These are phyloP conservation scores for Sebastes taczanowskii DNA, from an alignment of 2,797 vertebrate genomes.

Conservation along the genomic window DNA sequence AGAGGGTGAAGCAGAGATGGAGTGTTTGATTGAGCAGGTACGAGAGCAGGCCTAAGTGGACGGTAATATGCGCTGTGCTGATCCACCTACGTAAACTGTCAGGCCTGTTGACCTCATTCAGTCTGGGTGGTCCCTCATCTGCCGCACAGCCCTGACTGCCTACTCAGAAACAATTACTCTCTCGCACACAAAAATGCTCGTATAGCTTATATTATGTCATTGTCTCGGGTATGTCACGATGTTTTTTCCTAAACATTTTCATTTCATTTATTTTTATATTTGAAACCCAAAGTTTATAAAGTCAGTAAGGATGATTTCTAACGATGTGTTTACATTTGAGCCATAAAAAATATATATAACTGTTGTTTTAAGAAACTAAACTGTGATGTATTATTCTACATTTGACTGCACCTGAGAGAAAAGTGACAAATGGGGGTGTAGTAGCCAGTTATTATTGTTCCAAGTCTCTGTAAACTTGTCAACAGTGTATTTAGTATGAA, in stretches of 20 bases:
- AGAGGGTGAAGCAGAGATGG: conserved; percentile 18
- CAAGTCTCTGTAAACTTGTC: neutral
- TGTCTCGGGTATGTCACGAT: neutral
- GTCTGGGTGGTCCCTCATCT: conserved; percentile 64
- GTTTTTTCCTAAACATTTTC: neutral
- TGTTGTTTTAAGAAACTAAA: neutral
- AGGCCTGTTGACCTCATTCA: conserved; percentile 64
- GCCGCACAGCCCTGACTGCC: conserved; percentile 37
- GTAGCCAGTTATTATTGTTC: neutral
- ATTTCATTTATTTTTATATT: neutral
- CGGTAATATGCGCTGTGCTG: conserved; percentile 55
- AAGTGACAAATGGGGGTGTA: neutral
- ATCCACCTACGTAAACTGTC: conserved; percentile 56
- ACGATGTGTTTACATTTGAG: neutral
- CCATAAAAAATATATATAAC: neutral
- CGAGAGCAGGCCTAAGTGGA: conserved; percentile 57
- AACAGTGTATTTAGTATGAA: neutral
- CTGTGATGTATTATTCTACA: neutral
- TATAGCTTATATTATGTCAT: neutral
- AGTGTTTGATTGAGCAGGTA: conserved; percentile 38
- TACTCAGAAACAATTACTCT: conserved; percentile 26
- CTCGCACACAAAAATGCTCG: neutral
- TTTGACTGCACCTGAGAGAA: neutral
- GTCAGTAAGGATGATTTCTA: too few relatives aligned
- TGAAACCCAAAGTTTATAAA: neutral